Evolutionary conservation across 2,113 vertebrate genomes (phyloP), one percentile per base, ranked within the genome.

Genomic region (Tetrao urogallus): DNA sequence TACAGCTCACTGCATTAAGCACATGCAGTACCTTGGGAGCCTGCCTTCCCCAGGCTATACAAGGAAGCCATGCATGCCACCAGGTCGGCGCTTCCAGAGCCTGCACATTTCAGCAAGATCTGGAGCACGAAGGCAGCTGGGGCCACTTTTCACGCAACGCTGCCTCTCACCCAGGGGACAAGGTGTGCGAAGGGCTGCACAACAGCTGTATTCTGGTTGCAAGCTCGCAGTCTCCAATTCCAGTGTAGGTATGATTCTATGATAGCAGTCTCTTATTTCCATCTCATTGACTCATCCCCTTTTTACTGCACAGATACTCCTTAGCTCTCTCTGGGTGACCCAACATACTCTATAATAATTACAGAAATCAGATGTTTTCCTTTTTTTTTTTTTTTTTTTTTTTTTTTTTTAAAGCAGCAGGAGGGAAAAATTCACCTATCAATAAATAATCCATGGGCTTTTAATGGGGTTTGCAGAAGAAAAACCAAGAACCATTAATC

Each of bases 191-290:
- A 30, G 27, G 30, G 48, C n/a, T 13, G 58, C 40, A 22, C 28
- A 25, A 30, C 8, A 28, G 42, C 18, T 69, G 42, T 40, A 40
- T 28, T 36, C 28, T 32, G 20, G 57, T 36, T 1, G 5, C n/a
- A 50, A 56, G 32, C 34, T 70, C 42, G 19, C 0, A 10, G 34
- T 52, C 69, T 30, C 47, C 48, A 52, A 15, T 6, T 52, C 47
- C 19, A 20, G 18, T 2, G 6, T 20, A 38, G n/a, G 34, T 47
- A 16, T 13, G 0, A 0, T 8, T 43, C 15, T 7, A 17, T 1
- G 8, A 50, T 5, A 9, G 12, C n/a, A 64, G 30, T 14, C 47
- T 54, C 27, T 47, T 30, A 18, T 60, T 43, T 34, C 13, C 66
- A 34, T 14, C 14, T 66, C 15, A 28, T 45, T 45, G 24, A 66